Evolutionary conservation across 2,113 vertebrate genomes (phyloP).

Genomic region (Dicerorhinus sumatrensis): DNA sequence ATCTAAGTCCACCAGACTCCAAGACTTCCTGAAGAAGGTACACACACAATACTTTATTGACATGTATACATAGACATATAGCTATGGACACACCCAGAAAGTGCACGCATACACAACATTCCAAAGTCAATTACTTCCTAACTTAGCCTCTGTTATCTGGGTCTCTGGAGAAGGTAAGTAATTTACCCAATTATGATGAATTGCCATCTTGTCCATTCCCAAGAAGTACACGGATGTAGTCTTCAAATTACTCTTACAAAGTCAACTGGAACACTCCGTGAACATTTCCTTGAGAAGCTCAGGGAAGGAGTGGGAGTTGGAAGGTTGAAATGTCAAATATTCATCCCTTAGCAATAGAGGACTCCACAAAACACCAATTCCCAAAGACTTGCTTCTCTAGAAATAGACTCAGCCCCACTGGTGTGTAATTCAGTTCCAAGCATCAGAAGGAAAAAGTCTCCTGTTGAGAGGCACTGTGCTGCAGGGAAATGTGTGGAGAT

Average conservation of each 20-base stretch:
- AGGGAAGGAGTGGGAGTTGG: neutral
- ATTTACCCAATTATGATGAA: slow-evolving; percentile 48
- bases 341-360: slow-evolving; percentile 60
- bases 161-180: slow-evolving; percentile 53
- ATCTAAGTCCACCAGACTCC: neutral
- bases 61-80: neutral
- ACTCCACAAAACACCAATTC: slow-evolving; percentile 26
- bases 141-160: slow-evolving; percentile 72
- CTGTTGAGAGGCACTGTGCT: neutral
- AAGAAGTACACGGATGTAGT: slow-evolving; percentile 36
- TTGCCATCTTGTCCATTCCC: neutral
- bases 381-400: neutral
- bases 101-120: slow-evolving; percentile 12
- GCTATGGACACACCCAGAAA: slow-evolving; percentile 59
- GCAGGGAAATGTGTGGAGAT: neutral
- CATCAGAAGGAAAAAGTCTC: neutral
- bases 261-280: slow-evolving; percentile 55
- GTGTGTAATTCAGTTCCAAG: neutral
- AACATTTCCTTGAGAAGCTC: slow-evolving; percentile 75
- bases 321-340: slow-evolving; percentile 63
- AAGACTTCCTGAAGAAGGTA: slow-evolving; percentile 31
- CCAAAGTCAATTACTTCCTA: slow-evolving; percentile 70
- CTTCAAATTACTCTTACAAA: slow-evolving; percentile 75
- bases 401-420: neutral
- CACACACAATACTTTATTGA: neutral